A percentile compares a stretch with the other conserved stretches of the same genome.
Evolutionary conservation across 2,113 vertebrate species (phyloP).

Genomic region (Ctenomys sociabilis): DNA sequence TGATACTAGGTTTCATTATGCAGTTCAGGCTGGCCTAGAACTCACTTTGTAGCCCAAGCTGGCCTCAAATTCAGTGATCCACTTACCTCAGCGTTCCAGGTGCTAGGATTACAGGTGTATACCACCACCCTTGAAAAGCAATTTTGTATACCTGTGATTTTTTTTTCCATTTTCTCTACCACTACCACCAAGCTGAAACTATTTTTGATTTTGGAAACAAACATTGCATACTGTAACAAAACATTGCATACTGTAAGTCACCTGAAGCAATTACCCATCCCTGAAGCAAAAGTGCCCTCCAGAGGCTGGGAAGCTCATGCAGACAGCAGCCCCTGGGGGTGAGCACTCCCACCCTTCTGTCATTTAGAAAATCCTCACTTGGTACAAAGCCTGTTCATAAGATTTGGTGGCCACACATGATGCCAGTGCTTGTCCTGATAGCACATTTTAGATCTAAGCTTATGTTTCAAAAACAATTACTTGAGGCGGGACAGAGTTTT

Average conservation of each 20-base stretch:
- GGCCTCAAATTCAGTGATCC: not conserved
- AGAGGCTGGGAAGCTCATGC: not conserved
- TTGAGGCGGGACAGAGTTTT: not conserved
- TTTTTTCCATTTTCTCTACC: not conserved
- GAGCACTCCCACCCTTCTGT: constrained; percentile 43
- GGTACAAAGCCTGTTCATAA: not conserved
- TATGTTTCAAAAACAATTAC: constrained; percentile 7
- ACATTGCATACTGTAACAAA: not conserved
- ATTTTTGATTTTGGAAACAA: not conserved
- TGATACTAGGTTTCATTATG: not conserved
- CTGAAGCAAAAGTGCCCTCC: not conserved
- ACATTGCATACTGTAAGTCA: not conserved
- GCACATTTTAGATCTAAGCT: constrained; percentile 19
- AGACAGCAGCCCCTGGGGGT: not conserved
- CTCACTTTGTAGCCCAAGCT: not conserved
- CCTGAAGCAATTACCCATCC: not conserved
- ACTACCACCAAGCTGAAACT: not conserved
- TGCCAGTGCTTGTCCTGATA: not conserved
- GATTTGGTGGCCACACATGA: not conserved
- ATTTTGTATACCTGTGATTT: not conserved
- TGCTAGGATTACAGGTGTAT: not conserved
- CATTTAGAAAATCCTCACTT: constrained; percentile 50
- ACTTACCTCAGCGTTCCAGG: not conserved
- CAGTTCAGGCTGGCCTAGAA: not conserved
- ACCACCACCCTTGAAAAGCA: not conserved